Evolutionary conservation across 2,888 invertebrate genomes (phyloP).

Genomic region (Lasioglossum figueresi): DNA sequence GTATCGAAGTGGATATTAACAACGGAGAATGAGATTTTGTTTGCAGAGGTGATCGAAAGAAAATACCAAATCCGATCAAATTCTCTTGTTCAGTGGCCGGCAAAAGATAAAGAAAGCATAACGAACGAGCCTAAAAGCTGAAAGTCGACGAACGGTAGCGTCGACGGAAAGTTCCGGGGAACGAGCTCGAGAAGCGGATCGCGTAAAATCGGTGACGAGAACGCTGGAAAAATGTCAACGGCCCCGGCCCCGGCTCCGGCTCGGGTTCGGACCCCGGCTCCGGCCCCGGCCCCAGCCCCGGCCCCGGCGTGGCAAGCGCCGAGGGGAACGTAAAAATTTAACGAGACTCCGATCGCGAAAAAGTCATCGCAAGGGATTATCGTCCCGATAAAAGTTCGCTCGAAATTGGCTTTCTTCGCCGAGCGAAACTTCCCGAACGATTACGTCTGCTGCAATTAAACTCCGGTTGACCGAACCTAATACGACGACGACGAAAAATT

Average conservation of each 20-base stretch:
- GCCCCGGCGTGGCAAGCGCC: too few relatives aligned
- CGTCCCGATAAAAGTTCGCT: neutral
- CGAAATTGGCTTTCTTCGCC: neutral
- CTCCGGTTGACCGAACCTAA: neutral
- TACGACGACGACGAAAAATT: neutral
- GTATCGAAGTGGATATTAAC: too few relatives aligned
- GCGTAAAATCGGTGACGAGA: slow-evolving; percentile 17
- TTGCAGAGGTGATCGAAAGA: neutral
- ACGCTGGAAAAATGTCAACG: neutral
- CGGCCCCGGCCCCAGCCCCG: too few relatives aligned
- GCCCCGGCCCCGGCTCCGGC: too few relatives aligned
- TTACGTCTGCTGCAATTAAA: slow-evolving; percentile 7
- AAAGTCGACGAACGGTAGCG: slow-evolving; percentile 9
- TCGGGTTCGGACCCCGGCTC: too few relatives aligned
- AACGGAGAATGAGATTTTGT: neutral
- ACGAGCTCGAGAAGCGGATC: neutral
- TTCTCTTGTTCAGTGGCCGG: neutral
- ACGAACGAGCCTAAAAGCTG: neutral
- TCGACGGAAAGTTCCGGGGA: slow-evolving; percentile 19
- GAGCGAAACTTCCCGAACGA: neutral
- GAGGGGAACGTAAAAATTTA: slow-evolving; percentile 8
- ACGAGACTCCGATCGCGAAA: neutral
- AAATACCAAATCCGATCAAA: neutral
- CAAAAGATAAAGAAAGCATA: neutral
- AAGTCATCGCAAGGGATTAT: slow-evolving; percentile 13